Percentiles rank a stretch among this genome's conserved stretches.
Evolutionary conservation across 2,888 invertebrate genomes (phyloP).

Genomic region (Conomelus anceps): DNA sequence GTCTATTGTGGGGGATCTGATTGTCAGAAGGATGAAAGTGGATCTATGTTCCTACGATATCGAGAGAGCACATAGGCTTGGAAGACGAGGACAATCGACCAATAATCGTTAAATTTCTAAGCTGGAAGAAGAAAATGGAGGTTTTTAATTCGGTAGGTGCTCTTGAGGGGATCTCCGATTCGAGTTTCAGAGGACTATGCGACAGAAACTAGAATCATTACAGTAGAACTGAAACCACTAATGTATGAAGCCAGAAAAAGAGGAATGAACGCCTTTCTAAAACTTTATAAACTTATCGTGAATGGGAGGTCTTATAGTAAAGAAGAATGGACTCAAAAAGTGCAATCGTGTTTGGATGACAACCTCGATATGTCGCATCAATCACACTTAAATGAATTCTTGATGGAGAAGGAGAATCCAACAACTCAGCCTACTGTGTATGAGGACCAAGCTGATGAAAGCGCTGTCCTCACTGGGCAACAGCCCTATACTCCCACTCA

Average conservation of each 20-base stretch:
- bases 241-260: neutral
- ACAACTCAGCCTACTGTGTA: constrained; percentile 12
- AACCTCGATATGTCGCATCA: too few species aligned
- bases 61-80: neutral
- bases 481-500: too few species aligned
- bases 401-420: neutral
- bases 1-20: neutral
- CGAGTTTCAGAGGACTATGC: neutral
- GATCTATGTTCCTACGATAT: neutral
- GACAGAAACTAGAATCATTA: neutral
- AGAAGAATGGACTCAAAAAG: neutral
- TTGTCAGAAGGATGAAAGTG: neutral
- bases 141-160: neutral
- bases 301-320: neutral
- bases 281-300: neutral
- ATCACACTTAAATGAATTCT: neutral
- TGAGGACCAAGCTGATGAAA: neutral
- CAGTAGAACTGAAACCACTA: neutral
- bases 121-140: neutral
- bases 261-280: neutral
- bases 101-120: neutral
- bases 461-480: too few species aligned
- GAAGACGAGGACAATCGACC: neutral
- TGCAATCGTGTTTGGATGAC: too few species aligned
- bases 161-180: neutral